Evolutionary conservation across 1,140 invertebrate genomes (phyloP), one percentile per base, ranked within the genome.

Genomic region (Zelostemma sp.): DNA sequence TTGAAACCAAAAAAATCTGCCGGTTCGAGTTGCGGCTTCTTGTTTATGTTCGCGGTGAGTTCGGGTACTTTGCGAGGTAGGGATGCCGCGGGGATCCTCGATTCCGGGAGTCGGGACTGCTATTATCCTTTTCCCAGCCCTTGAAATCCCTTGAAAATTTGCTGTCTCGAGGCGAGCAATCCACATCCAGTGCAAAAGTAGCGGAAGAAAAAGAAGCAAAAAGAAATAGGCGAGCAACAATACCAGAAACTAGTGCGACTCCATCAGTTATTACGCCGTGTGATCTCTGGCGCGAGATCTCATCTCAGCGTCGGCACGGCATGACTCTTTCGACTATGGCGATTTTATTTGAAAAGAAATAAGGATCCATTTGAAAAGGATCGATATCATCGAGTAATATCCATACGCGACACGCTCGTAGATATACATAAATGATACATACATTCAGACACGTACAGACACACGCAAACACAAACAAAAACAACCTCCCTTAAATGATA

Each of bases 271-370:
- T 18, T 28, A 56, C 43, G 41, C 54, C 54, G 28, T 41, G 21
- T 41, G 38, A 45, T 25, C 51, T 55, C 38, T 9, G 40, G 31
- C 51, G 57, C 40, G 46, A 59, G 70, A 63, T 59, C 4, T 45
- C n/a, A n/a, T 46, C 47, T 38, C 17, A 25, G 17, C 15, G 60
- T 41, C 50, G 49, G 40, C 58, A 43, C 43, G 63, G 70, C 69
- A 68, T 49, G 64, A 73, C 59, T 72, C 57, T 79, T 80, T 77
- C 65, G 75, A 78, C 69, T 61, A 76, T 70, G 70, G 68, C 71
- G 59, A 77, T 73, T 69, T 72, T n/a, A 68, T 38, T 60, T 48
- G 55, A 65, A 72, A 47, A 16, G 25, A 8, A 28, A 28, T 28
- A 3, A 28, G 6, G 33, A n/a, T 35, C 11, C 21, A 64, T 70